Percentiles rank a stretch among this genome's conserved stretches.
These are phyloP conservation scores for Troglohyphantes excavatus DNA, from an alignment of 2,888 invertebrate species.

Conservation along the genomic window DNA sequence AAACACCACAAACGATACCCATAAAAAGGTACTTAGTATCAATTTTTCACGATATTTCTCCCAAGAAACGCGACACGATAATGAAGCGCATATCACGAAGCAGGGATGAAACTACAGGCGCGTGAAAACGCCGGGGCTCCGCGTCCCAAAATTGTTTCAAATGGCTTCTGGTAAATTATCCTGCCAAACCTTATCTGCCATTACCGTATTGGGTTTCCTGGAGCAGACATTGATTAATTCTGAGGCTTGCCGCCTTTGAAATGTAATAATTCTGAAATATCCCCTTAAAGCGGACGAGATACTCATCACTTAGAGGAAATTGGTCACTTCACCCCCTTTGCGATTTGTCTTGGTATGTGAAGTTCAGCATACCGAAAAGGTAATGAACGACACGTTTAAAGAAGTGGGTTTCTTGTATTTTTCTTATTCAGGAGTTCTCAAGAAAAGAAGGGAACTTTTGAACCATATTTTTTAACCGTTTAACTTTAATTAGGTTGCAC, in stretches of 20 bases:
- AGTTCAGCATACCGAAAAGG: too few species aligned
- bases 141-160: constrained; percentile 46
- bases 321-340: background rate
- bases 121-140: background rate
- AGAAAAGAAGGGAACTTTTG: too few species aligned
- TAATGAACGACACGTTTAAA: too few species aligned
- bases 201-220: constrained; percentile 45
- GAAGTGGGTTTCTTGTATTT: too few species aligned
- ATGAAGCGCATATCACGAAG: constrained; percentile 3
- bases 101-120: background rate
- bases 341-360: background rate
- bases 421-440: too few species aligned
- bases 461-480: too few species aligned
- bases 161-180: constrained; percentile 51
- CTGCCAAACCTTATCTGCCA: constrained; percentile 43
- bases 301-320: background rate
- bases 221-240: constrained; percentile 40
- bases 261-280: constrained; percentile 40
- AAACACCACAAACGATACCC: background rate
- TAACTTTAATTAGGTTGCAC: too few species aligned
- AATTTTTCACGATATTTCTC: constrained; percentile 25
- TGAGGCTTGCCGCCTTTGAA: constrained; percentile 28
- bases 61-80: constrained; percentile 35
- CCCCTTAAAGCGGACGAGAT: background rate
- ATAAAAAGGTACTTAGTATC: constrained; percentile 7